Base-by-base conservation (phyloP, 2,113 vertebrate species). In the Lethenteron camtschaticum region DNA sequence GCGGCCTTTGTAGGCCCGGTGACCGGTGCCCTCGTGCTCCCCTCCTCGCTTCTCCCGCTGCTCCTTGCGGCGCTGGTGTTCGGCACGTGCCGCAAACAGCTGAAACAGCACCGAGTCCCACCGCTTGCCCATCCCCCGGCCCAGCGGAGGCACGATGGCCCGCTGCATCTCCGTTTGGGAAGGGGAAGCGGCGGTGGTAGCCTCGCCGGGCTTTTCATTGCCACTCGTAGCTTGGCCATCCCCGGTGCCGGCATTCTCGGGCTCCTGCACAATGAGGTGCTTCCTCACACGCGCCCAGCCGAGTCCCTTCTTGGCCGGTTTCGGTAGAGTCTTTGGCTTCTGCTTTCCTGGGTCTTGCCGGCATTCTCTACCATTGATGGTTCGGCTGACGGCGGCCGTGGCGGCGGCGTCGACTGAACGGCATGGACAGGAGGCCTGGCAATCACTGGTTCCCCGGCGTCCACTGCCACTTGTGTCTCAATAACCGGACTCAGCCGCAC, bases 51-150 rank as follows among this genome's bases (percentile, higher is more conserved):
- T 71, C 78, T 78, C 2, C 75, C 76, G 72, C 76, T 80, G 9
- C 73, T 74, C 73, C 79, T 78, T 56, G 75, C 77, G 71, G 79
- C 76, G 14, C 72, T 74, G 71, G 74, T 72, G 10, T 71, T 72
- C 73, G 78, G 72, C 12, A 72, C 78, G 66, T n/a, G 78, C 76
- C 57, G 87, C 78, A 1, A 87, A 81, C 83, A 89, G 78, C 57
- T 86, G 87, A 72, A 90, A 87, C 20, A 97, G 81, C 63, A 95
- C 81, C 0, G 90, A 87, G 2, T 96, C 89, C 92, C 92, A 97
- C 85, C 95, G 86, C 69, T 82, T 86, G 12, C 79, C 76, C 4
- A 84, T 85, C 58, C 78, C 82, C 1, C 85, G 83, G 41, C 41
- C 6, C 41, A 6, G 41, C 41, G 41, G 41, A 41, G 41, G 41